These are phyloP conservation scores for Gulo gulo DNA, from an alignment of 2,113 vertebrate genomes.

Conservation along the genomic window DNA sequence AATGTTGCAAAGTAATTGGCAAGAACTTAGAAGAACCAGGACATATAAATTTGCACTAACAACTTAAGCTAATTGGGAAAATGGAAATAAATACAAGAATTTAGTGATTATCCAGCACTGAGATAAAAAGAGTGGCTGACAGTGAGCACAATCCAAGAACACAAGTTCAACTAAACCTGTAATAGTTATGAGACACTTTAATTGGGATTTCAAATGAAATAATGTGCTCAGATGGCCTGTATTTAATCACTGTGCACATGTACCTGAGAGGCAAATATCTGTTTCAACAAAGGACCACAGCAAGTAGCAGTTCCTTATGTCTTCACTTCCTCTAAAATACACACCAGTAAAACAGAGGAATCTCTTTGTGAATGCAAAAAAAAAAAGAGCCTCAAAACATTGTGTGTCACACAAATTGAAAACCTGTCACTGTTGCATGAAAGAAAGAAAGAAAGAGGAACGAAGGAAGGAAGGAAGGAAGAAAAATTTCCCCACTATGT, in stretches of 20 bases:
- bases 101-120: slow-evolving; percentile 45
- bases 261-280: background rate
- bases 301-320: background rate
- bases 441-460: background rate
- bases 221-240: background rate
- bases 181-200: background rate
- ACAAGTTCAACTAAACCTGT: background rate
- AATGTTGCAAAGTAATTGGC: slow-evolving; percentile 69
- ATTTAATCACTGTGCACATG: background rate
- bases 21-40: slow-evolving; percentile 61
- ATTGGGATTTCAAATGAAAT: slow-evolving; percentile 27
- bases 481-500: background rate
- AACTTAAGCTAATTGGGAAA: slow-evolving; percentile 72
- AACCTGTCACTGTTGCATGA: background rate
- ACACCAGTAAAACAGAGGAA: background rate
- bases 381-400: background rate
- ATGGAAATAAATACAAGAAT: slow-evolving; percentile 67
- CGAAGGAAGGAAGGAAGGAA: background rate
- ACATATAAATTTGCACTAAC: slow-evolving; percentile 56
- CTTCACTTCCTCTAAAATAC: background rate
- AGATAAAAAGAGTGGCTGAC: slow-evolving; percentile 54
- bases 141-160: slow-evolving; percentile 2
- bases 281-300: background rate
- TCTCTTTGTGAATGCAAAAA: background rate
- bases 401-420: background rate